Evolutionary conservation across 1,140 invertebrate genomes (phyloP), one percentile per base, ranked within the genome.

Genomic region (Vollenhovia emeryi): DNA sequence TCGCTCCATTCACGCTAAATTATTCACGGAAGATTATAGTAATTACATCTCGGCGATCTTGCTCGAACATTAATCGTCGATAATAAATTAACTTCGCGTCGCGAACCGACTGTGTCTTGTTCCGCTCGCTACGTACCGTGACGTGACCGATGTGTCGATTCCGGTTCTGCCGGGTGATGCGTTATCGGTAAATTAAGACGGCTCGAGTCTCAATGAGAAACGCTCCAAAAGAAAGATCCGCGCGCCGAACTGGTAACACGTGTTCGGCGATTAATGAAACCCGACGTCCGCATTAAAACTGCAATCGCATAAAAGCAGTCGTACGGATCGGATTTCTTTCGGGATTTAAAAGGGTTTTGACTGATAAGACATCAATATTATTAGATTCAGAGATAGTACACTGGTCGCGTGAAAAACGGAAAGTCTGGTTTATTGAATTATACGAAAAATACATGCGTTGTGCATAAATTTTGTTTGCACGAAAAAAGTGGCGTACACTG

Each of bases 81-180:
- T 82, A 73, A 73, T 73, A 73, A 82, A 59, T 82, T 82, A 82
- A 82, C 66, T 59, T 82, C 66, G 24, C 36, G 18, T 71, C 7
- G 36, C 27, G 30, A 18, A 40, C 21, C n/a, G 78, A 71, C 36
- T n/a, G 66, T 73, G 18, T 45, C 50, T 57, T 82, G 78, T 73
- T 82, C 6, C 36, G 52, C 36, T 59, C 33, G 13, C 45, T 71
- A 71, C 8, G n/a, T n/a, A 71, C 36, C n/a, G 18, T 45, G 66
- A 57, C 9, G n/a, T n/a, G n/a, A n/a, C n/a, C 43, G 8, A 78
- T 5, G 75, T 79, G n/a, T n/a, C n/a, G n/a, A 80, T 69, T 80
- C 50, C 52, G 78, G 36, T 82, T 82, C 13, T 33, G 30, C 50
- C 5, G 7, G n/a, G 9, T 18, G 66, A 73, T 80, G 57, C 3